Conservation (phyloP, 1,140 invertebrate genomes). For the Leucophenga varia region DNA sequence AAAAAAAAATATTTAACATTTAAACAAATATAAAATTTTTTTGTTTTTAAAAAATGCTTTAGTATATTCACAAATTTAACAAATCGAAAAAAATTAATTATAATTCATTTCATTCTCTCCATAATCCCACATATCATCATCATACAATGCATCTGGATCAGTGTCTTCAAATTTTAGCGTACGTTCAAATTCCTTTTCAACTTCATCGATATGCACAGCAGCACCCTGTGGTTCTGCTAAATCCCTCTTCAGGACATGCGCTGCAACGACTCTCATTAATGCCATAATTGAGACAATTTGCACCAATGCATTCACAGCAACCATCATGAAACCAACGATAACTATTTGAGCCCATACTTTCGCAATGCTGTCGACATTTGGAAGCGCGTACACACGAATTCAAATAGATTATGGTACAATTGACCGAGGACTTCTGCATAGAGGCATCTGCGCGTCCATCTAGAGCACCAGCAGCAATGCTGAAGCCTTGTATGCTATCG, state of each 20-base stretch:
- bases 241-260: slow-evolving; percentile 46
- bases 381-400: slow-evolving; percentile 84
- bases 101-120: slow-evolving; percentile 35
- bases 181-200: slow-evolving; percentile 32
- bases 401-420: slow-evolving; percentile 93
- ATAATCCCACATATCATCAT: slow-evolving; percentile 35
- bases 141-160: slow-evolving; percentile 24
- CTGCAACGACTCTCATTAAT: slow-evolving; percentile 72
- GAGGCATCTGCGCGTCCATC: not conserved
- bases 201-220: not conserved
- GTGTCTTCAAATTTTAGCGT: slow-evolving; percentile 24
- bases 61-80: too few species aligned
- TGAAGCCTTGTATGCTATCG: slow-evolving; percentile 62
- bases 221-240: slow-evolving; percentile 18
- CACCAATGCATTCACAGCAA: slow-evolving; percentile 91
- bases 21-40: too few species aligned
- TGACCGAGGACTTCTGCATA: slow-evolving; percentile 65
- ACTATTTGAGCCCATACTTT: slow-evolving; percentile 53
- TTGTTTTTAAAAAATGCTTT: too few species aligned
- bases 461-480: not conserved
- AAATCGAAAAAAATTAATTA: too few species aligned
- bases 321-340: slow-evolving; percentile 90
- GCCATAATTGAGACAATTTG: slow-evolving; percentile 87
- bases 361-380: slow-evolving; percentile 64
- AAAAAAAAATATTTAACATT: too few species aligned